These are phyloP conservation scores for Lysiphlebus fabarum DNA, from an alignment of 1,140 invertebrate species.

Conservation along the genomic window DNA sequence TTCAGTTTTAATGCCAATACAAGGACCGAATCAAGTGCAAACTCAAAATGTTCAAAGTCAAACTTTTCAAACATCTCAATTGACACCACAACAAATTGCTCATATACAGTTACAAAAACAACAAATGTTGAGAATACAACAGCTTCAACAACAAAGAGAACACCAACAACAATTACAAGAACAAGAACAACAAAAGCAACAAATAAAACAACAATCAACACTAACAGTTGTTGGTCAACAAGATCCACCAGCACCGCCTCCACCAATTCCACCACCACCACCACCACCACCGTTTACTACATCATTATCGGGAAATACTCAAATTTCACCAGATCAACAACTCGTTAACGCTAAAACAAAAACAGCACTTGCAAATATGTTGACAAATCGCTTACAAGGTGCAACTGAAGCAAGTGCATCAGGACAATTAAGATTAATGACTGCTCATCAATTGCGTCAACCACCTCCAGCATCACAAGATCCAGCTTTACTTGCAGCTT, in stretches of 20 bases:
- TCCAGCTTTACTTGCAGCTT: slow-evolving; percentile 47
- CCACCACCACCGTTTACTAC: slow-evolving; percentile 29
- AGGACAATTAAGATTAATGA: slow-evolving; percentile 73
- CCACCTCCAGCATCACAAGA: slow-evolving; percentile 55
- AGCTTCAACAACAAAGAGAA: slow-evolving; percentile 52
- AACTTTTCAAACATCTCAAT: slow-evolving; percentile 24
- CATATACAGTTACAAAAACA: slow-evolving; percentile 19
- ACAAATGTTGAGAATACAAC: slow-evolving; percentile 36
- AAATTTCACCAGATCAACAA: slow-evolving; percentile 53
- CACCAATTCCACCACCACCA: slow-evolving; percentile 40
- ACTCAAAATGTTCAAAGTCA: slow-evolving; percentile 30
- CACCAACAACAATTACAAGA: slow-evolving; percentile 39
- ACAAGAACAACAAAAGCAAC: slow-evolving; percentile 30
- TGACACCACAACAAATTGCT: slow-evolving; percentile 31
- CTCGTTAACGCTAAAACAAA: slow-evolving; percentile 87
- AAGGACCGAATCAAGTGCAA: slow-evolving; percentile 32
- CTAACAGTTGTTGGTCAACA: slow-evolving; percentile 30
- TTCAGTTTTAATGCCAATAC: slow-evolving; percentile 42
- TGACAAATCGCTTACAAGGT: slow-evolving; percentile 80
- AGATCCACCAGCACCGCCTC: slow-evolving; percentile 34
- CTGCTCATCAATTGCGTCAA: slow-evolving; percentile 67
- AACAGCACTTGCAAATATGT: slow-evolving; percentile 91
- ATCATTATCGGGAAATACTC: slow-evolving; percentile 42
- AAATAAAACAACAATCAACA: slow-evolving; percentile 26
- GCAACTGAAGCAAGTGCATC: slow-evolving; percentile 62